These are phyloP conservation scores for Drosophila sordidula DNA, from an alignment of 2,888 invertebrate genomes.

Conservation along the genomic window DNA sequence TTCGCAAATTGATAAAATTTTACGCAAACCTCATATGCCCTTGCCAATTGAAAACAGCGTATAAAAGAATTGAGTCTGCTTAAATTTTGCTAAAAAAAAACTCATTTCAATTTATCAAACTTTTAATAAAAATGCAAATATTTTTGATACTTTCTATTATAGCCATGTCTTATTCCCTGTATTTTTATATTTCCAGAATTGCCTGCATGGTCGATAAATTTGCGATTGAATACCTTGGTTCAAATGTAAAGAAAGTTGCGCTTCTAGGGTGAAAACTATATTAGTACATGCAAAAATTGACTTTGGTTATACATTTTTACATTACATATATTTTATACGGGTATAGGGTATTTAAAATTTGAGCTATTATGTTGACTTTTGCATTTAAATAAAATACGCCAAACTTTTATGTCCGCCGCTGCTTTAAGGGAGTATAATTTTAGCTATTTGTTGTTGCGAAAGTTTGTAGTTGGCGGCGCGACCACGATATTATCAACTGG, in stretches of 20 bases:
- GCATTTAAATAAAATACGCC: slow-evolving; percentile 13
- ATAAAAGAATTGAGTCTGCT: slow-evolving; percentile 36
- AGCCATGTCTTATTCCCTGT: slow-evolving; percentile 31
- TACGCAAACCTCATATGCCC: too few relatives aligned
- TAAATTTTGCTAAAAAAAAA: slow-evolving; percentile 42
- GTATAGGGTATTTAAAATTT: slow-evolving; percentile 12
- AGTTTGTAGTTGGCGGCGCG: slow-evolving; percentile 47
- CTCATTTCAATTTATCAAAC: slow-evolving; percentile 61
- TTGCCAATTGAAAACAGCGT: slow-evolving; percentile 1
- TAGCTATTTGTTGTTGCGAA: slow-evolving; percentile 43
- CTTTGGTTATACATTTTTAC: neutral
- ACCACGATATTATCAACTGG: slow-evolving; percentile 43
- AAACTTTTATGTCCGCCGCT: slow-evolving; percentile 28
- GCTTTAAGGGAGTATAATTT: slow-evolving; percentile 62
- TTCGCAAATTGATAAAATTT: too few relatives aligned
- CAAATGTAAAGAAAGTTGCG: neutral
- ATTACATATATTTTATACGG: neutral
- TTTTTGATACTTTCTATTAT: slow-evolving; percentile 25
- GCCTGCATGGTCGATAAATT: neutral
- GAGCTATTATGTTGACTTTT: neutral
- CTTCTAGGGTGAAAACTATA: neutral
- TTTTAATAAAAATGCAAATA: slow-evolving; percentile 79
- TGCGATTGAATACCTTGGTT: neutral
- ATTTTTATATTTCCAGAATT: neutral
- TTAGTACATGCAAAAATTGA: neutral